Percentiles rank a stretch among this genome's conserved stretches.
Evolutionary conservation across 2,113 vertebrate genomes (phyloP).

Genomic region (Epinephelus moara): DNA sequence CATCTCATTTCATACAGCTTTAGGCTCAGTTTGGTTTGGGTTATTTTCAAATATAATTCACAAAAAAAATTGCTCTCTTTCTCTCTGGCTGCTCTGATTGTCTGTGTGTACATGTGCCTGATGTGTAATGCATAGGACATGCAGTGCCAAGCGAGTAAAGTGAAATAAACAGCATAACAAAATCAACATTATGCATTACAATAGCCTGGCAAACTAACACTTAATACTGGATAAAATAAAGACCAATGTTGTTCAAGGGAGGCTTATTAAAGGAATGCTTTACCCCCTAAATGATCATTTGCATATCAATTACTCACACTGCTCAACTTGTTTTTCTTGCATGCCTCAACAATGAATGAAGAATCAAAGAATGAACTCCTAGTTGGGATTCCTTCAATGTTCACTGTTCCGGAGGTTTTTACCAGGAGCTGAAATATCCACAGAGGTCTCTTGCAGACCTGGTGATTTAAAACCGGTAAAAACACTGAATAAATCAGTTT

Average conservation of each 20-base stretch:
- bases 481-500: too few species aligned
- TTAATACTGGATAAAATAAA: constrained; percentile 20
- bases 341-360: too few species aligned
- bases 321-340: too few species aligned
- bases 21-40: constrained; percentile 17
- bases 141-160: neutral
- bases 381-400: too few species aligned
- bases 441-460: too few species aligned
- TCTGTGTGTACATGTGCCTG: neutral
- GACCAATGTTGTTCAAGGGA: neutral
- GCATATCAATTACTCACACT: too few species aligned
- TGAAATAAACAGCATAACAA: neutral
- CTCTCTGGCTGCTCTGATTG: constrained; percentile 12
- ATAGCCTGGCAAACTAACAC: neutral
- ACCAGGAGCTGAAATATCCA: too few species aligned
- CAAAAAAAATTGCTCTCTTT: constrained; percentile 17
- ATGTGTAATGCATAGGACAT: constrained; percentile 4
- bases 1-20: constrained; percentile 34
- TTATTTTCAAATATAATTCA: constrained; percentile 36
- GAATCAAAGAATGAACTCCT: too few species aligned
- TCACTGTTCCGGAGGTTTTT: too few species aligned
- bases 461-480: too few species aligned
- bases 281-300: too few species aligned
- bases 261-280: neutral
- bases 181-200: neutral